phyloP scores from a whole-genome alignment of 2,888 invertebrate genomes.

The Entomobrya multifasciata region DNA sequence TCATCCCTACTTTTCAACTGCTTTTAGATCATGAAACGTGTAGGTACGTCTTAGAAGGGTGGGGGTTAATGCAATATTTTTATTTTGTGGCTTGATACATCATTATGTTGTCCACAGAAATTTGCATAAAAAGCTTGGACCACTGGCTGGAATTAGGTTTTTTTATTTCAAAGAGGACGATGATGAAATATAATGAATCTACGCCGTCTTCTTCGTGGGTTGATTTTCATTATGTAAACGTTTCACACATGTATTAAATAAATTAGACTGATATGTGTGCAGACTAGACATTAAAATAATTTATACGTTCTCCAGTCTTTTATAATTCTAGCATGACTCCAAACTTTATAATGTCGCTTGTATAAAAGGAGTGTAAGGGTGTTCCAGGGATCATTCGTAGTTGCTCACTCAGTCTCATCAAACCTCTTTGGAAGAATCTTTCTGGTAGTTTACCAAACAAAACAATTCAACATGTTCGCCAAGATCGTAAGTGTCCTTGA shows the following conservation, averaged over 20 bases:
- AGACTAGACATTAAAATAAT: background rate
- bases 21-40: background rate
- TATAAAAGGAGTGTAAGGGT: slow-evolving; percentile 60
- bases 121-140: background rate
- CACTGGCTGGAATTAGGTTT: slow-evolving; percentile 1
- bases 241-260: background rate
- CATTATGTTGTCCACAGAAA: slow-evolving; percentile 23
- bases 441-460: slow-evolving; percentile 47
- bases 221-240: slow-evolving; percentile 24
- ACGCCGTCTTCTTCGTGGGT: slow-evolving; percentile 30
- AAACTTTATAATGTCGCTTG: slow-evolving; percentile 26
- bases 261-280: slow-evolving; percentile 20
- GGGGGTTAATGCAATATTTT: slow-evolving; percentile 31
- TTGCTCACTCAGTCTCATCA: slow-evolving; percentile 65
- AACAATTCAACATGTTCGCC: slow-evolving; percentile 74
- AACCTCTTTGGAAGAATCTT: slow-evolving; percentile 55
- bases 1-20: background rate
- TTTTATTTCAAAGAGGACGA: too few species aligned
- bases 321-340: background rate
- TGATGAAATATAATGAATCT: background rate
- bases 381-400: slow-evolving; percentile 71
- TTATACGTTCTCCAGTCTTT: slow-evolving; percentile 21
- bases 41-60: slow-evolving; percentile 40
- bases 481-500: slow-evolving; percentile 73
- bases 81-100: background rate